These are phyloP conservation scores for Sminthurides aquaticus DNA, from an alignment of 2,888 invertebrate species.

Conservation along the genomic window DNA sequence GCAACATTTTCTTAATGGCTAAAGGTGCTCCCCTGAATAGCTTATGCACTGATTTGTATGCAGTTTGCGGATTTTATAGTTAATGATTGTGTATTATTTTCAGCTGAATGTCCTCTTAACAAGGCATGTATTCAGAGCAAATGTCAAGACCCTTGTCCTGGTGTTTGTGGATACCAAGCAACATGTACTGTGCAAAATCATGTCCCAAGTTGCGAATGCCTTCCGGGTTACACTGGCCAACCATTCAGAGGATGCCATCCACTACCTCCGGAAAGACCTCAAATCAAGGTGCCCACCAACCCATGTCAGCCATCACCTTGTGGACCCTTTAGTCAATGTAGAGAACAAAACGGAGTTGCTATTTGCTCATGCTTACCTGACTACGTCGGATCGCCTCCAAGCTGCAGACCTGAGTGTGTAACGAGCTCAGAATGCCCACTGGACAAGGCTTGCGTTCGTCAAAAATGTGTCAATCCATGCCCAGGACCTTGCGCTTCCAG, in stretches of 20 bases:
- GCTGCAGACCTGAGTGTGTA: conserved; percentile 45
- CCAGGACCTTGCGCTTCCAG: conserved; percentile 65
- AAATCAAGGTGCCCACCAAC: conserved; percentile 15
- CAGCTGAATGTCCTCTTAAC: conserved; percentile 57
- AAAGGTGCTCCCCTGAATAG: not conserved
- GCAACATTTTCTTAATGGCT: conserved; percentile 9
- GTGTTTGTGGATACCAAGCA: conserved; percentile 55
- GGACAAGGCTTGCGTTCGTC: conserved; percentile 44
- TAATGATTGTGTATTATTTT: conserved; percentile 57
- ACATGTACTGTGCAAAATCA: conserved; percentile 61
- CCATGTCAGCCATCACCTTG: conserved; percentile 44
- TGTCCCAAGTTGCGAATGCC: conserved; percentile 42
- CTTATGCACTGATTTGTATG: too few species aligned
- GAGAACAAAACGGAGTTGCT: conserved; percentile 46
- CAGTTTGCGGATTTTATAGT: conserved; percentile 30
- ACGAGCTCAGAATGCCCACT: conserved; percentile 44
- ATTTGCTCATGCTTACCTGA: conserved; percentile 48
- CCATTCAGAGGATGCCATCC: conserved; percentile 65
- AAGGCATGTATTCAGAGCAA: conserved; percentile 53
- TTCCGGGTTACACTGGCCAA: conserved; percentile 66
- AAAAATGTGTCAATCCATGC: conserved; percentile 47
- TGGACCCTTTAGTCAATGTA: conserved; percentile 45
- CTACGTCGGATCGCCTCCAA: conserved; percentile 44
- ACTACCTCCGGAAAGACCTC: conserved; percentile 37
- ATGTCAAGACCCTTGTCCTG: conserved; percentile 53